These are phyloP conservation scores for Drosophila pegasa DNA, from an alignment of 2,888 invertebrate genomes.

Conservation along the genomic window DNA sequence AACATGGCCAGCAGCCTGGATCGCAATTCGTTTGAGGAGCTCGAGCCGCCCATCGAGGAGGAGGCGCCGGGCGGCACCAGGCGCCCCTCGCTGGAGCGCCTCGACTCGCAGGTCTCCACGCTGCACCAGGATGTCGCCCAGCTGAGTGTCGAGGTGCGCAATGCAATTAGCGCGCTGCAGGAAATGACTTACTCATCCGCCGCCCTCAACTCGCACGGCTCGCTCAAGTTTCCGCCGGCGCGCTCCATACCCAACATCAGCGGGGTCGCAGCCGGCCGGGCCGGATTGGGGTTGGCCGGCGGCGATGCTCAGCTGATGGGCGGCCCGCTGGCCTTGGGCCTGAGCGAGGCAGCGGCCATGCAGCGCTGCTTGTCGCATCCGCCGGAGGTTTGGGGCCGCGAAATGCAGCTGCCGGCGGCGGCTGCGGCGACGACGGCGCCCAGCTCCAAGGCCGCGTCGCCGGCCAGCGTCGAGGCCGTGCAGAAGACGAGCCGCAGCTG, in stretches of 20 bases:
- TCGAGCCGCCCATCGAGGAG: constrained; percentile 72
- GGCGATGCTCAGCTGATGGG: constrained; percentile 43
- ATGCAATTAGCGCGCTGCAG: constrained; percentile 93
- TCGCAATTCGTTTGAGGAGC: constrained; percentile 83
- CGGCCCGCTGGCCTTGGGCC: constrained; percentile 37
- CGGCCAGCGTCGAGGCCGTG: constrained; percentile 25
- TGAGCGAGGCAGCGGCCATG: constrained; percentile 83
- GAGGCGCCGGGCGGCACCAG: constrained; percentile 50
- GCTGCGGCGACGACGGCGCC: constrained; percentile 19
- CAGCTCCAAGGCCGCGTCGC: constrained; percentile 57
- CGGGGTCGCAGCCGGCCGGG: constrained; percentile 74
- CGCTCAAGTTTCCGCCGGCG: constrained; percentile 88
- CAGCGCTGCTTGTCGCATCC: constrained; percentile 93
- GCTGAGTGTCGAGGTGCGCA: constrained; percentile 93
- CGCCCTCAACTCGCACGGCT: constrained; percentile 84
- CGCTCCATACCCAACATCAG: constrained; percentile 93
- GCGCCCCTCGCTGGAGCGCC: constrained; percentile 87
- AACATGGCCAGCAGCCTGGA: constrained; percentile 85
- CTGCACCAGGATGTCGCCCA: constrained; percentile 94
- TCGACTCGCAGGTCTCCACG: constrained; percentile 93
- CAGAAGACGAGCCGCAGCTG: constrained; percentile 66
- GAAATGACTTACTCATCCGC: constrained; percentile 90
- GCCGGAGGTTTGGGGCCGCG: constrained; percentile 93
- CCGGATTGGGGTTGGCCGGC: constrained; percentile 72
- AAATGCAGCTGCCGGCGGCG: constrained; percentile 79